Base-by-base conservation (phyloP, 2,888 invertebrate species). In the Pocota personata region DNA sequence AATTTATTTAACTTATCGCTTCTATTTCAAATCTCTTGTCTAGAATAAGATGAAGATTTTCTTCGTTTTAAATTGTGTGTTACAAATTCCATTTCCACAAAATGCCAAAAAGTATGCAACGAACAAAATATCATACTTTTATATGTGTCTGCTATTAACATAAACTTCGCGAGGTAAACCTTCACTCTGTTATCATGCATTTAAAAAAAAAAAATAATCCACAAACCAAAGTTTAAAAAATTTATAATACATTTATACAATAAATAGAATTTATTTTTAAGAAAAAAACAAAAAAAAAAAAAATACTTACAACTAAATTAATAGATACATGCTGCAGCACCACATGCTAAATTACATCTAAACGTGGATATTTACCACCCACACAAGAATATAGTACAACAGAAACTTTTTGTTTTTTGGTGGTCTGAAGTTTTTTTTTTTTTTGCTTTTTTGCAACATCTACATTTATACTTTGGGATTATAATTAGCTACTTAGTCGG, bases 401-500 rank as follows among this genome's bases (percentile, higher is more conserved):
- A 21, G 32, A 12, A 40, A 4, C 46, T 57, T 57, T 27, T 35
- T 14, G 27, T 62, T 32, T 35, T 2, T 4, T 55, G 27, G 60
- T 35, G 16, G 30, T 40, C 37, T 62, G 21, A 50, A 30, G 52
- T n/a, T 8, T 7, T 58, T 62, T n/a, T 8, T 7, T 58, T 57
- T 19, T 75, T 52, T 62, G 16, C 30, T 48, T 75, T 77, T 77
- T 27, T 73, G 58, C 64, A 73, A 69, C 75, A 58, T 87, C 52
- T 71, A 69, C 4, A 37, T 52, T 48, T 78, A 57, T 66, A 40
- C 50, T 66, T 55, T 60, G 76, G 76, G 76, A 55, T 30, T 60
- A 52, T 16, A 72, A 64, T 82, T 86, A 76, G 76, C 86, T 86
- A 86, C 78, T 87, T 87, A 87, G 57, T 87, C 79, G 75, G 82